Evolutionary conservation across 2,797 vertebrate genomes (phyloP).

Genomic region (Sebastes melanostomus): DNA sequence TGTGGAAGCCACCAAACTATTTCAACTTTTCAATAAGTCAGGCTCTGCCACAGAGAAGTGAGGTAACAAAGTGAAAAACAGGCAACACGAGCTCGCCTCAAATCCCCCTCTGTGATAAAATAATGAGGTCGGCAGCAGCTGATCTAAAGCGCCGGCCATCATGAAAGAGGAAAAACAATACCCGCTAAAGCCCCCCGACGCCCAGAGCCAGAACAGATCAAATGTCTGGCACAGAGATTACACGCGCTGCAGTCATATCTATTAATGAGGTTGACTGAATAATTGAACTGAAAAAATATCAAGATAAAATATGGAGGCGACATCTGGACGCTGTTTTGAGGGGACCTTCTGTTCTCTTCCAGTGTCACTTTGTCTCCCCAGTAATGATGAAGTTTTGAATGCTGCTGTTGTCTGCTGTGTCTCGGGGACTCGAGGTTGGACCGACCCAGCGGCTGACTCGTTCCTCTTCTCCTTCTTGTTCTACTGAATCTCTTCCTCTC

Average conservation of each 20-base stretch:
- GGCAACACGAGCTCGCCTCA: slow-evolving; percentile 11
- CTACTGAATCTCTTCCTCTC: background rate
- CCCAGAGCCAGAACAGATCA: slow-evolving; percentile 60
- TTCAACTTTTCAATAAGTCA: slow-evolving; percentile 16
- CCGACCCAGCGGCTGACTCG: background rate
- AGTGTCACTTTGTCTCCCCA: slow-evolving; percentile 29
- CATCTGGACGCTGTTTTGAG: slow-evolving; percentile 59
- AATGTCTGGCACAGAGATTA: slow-evolving; percentile 66
- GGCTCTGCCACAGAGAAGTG: slow-evolving; percentile 8
- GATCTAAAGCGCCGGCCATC: slow-evolving; percentile 52
- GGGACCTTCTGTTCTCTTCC: slow-evolving; percentile 37
- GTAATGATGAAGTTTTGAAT: slow-evolving; percentile 42
- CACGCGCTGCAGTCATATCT: slow-evolving; percentile 51
- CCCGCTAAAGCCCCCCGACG: slow-evolving; percentile 38
- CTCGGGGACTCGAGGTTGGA: background rate
- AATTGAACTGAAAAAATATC: slow-evolving; percentile 63
- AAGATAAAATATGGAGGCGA: slow-evolving; percentile 70
- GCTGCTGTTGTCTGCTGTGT: background rate
- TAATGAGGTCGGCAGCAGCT: slow-evolving; percentile 58
- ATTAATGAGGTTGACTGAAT: slow-evolving; percentile 73
- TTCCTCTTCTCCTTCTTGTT: background rate
- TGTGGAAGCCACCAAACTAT: slow-evolving; percentile 6
- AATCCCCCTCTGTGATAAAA: slow-evolving; percentile 54
- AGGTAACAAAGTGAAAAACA: slow-evolving; percentile 45
- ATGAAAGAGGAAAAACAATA: slow-evolving; percentile 65